Base-by-base conservation (phyloP, 2,797 vertebrate genomes). In the Ctenochaetus hawaiiensis region DNA sequence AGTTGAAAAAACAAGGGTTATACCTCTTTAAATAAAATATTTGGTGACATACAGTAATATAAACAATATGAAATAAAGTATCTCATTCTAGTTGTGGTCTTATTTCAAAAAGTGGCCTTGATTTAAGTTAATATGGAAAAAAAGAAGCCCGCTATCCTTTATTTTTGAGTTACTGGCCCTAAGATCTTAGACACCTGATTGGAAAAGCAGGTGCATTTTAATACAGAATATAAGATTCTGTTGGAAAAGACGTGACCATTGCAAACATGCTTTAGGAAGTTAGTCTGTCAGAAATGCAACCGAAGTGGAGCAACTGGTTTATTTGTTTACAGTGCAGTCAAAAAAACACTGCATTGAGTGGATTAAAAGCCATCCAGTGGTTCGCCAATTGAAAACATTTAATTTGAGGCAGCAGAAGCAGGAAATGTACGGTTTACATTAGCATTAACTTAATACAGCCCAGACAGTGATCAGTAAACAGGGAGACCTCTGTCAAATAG, bases 11-110 rank as follows among this genome's bases (percentile, higher is more conserved):
- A 6, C 47, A 52, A 44, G 16, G 52, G 48, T 44, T 49, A 74
- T 58, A 20, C 37, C 18, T 67, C 26, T 54, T 8, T 75, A 56
- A 84, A 82, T 81, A 12, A 53, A 57, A 44, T 7, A 53, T 49
- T 48, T 41, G 54, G 5, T 60, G 41, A 59, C 23, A 16, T 54
- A 34, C 41, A 30, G 5, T 39, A 30, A 52, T 52, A 45, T 34
- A 22, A 39, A 65, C 43, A 61, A 26, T 18, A 52, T 34, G 20
- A 34, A 34, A 34, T 8, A 12, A 30, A 49, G 14, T 9, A 13
- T 67, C 51, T 72, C 2, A 54, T 57, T 72, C 2, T 53, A 11
- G 54, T 51, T 68, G 26, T 26, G 1, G 8, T 61, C 17, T 9
- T 41, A 47, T 68, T 58, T 64, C 1, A 5, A 59, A 59, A 74